phyloP scores from a whole-genome alignment of 1,140 invertebrate genomes.

The Neodiprion fabricii region DNA sequence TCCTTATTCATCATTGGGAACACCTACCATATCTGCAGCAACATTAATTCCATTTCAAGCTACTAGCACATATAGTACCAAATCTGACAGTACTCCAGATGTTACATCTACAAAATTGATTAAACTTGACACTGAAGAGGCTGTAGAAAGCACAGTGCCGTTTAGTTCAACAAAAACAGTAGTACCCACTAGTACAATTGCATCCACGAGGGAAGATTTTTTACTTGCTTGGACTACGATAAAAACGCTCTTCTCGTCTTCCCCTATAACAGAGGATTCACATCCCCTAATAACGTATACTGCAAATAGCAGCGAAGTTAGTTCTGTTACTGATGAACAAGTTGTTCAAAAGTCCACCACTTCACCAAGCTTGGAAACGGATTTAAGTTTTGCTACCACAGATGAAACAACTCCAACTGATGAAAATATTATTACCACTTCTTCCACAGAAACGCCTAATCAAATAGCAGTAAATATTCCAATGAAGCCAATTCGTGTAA shows the following conservation, averaged over 20 bases:
- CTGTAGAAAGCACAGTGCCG: not conserved
- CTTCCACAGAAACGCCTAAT: constrained; percentile 29
- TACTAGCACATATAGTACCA: not conserved
- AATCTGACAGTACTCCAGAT: constrained; percentile 15
- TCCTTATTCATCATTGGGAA: constrained; percentile 15
- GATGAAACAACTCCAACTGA: constrained; percentile 27
- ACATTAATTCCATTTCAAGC: not conserved
- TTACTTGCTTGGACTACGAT: not conserved
- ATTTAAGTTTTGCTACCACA: constrained; percentile 23
- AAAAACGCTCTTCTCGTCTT: not conserved
- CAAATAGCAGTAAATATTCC: constrained; percentile 4
- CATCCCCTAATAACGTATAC: not conserved
- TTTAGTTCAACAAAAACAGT: not conserved
- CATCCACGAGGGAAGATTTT: not conserved
- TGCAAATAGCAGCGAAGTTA: too few species aligned
- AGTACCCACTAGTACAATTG: not conserved
- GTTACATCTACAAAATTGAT: constrained; percentile 9
- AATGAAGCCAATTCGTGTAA: not conserved
- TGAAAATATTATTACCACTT: constrained; percentile 8
- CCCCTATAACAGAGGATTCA: not conserved
- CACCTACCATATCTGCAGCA: constrained; percentile 18
- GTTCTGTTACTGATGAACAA: too few species aligned
- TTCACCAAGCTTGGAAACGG: constrained; percentile 16
- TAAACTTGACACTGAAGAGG: not conserved
- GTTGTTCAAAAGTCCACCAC: constrained; percentile 10